Base-by-base conservation (phyloP, 2,888 invertebrate genomes). In the Linnaemya vulpina region DNA sequence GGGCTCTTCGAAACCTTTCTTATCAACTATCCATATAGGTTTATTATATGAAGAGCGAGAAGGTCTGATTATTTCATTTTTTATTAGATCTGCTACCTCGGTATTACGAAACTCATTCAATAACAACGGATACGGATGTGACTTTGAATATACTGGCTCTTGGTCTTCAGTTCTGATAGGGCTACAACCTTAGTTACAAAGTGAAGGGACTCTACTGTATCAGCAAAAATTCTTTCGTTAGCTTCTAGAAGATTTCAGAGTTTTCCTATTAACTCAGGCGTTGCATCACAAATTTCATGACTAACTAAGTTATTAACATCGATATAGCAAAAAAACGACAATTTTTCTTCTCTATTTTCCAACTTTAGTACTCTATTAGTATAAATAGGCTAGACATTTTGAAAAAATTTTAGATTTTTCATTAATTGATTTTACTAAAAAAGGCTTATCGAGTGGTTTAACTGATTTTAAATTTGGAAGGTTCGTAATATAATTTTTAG, bases 151-250 rank as follows among this genome's bases (percentile, higher is more conserved):
- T 60, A 79, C 58, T 73, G 86, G 68, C 60, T 77, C 65, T 58
- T 74, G 22, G 77, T 81, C 22, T n/a, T 74, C n/a, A 68, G 78
- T 68, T 80, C 74, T 70, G 43, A 78, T 78, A 58, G 68, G 22
- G 70, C 70, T 22, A 78, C 46, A 17, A 79, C 73, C 1, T 71
- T 62, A 10, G 65, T 80, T 38, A 30, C 55, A 81, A 92, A 92
- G 13, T 63, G 63, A 25, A 63, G 25, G 8, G 74, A 46, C 9
- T 63, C 22, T 35, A 40, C 38, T 15, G 63, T 51, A 53, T 75
- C 75, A 13, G 58, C 30, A 60, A 73, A 73, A 43, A 49, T 49
- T 35, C 15, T 11, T 62, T 51, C 38, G 49, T 74, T 62, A n/a
- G 20, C 40, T 7, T 62, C 51, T 9, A 71, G 17, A 30, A 58